These are phyloP conservation scores for Copidosoma aretas DNA, from an alignment of 2,888 invertebrate species.

Conservation along the genomic window DNA sequence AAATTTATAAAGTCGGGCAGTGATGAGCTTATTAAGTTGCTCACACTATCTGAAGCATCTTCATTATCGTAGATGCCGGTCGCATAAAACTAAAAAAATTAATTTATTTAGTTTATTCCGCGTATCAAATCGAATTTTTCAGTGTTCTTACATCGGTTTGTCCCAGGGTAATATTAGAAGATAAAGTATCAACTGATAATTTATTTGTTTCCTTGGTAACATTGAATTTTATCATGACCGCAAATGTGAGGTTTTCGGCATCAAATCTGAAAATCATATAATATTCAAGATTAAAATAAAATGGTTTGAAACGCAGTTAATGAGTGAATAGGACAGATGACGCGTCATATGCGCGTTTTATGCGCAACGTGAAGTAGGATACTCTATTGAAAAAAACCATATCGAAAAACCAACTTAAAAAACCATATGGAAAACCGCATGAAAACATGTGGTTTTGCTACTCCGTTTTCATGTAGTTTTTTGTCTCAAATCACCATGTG, in stretches of 20 bases:
- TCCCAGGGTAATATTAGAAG: neutral
- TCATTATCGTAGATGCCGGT: constrained; percentile 20
- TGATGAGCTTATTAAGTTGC: neutral
- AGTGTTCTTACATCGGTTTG: constrained; percentile 1
- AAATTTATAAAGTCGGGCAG: neutral
- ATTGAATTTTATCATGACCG: neutral
- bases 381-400: too few relatives aligned
- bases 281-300: neutral
- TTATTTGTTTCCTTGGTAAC: constrained; percentile 3
- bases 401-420: too few relatives aligned
- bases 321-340: too few relatives aligned
- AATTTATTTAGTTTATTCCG: neutral
- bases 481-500: too few relatives aligned
- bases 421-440: too few relatives aligned
- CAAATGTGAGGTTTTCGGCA: constrained; percentile 3
- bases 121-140: neutral
- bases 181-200: constrained; percentile 9
- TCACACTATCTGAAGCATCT: constrained; percentile 3
- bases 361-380: too few relatives aligned
- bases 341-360: too few relatives aligned
- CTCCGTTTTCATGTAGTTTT: too few relatives aligned
- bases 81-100: constrained; percentile 14
- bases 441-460: too few relatives aligned
- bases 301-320: too few relatives aligned
- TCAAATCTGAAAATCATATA: neutral